phyloP scores from a whole-genome alignment of 2,113 vertebrate genomes.

The Pollachius pollachius region DNA sequence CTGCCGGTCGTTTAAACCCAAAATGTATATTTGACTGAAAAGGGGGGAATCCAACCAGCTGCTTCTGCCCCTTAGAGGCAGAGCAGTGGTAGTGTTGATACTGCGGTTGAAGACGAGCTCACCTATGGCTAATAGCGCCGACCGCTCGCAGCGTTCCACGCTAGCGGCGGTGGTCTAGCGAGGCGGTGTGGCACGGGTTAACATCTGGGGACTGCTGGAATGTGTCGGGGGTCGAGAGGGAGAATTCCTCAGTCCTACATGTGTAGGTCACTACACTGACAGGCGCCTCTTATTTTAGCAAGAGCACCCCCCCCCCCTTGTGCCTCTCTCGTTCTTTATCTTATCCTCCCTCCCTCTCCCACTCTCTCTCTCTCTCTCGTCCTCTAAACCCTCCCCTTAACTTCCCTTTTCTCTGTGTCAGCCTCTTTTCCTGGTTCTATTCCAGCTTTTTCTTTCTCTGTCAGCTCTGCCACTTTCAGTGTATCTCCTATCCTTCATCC shows the following conservation, averaged over 20 bases:
- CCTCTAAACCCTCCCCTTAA: not conserved
- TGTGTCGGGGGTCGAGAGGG: slow-evolving; percentile 59
- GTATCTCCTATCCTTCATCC: not conserved
- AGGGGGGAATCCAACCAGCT: no score
- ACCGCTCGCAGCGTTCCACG: not conserved
- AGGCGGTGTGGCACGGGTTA: slow-evolving; percentile 51
- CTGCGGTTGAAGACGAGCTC: no score
- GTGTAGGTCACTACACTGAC: slow-evolving; percentile 62
- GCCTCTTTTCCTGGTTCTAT: slow-evolving; percentile 10
- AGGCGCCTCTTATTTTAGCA: slow-evolving; percentile 62
- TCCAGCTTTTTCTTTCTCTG: no score
- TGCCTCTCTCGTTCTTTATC: slow-evolving; percentile 22
- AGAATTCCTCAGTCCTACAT: slow-evolving; percentile 65
- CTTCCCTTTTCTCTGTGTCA: slow-evolving; percentile 22
- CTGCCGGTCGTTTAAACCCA: no score
- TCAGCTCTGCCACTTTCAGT: no score
- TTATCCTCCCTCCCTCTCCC: slow-evolving; percentile 6
- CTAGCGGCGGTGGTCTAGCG: slow-evolving; percentile 28
- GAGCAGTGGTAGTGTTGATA: no score
- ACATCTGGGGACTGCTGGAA: slow-evolving; percentile 62
- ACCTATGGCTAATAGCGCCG: no score
- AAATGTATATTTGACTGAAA: no score
- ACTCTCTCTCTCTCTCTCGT: slow-evolving; percentile 11
- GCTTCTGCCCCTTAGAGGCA: no score
- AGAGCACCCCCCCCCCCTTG: slow-evolving; percentile 27